Percentiles rank a stretch among this genome's conserved stretches.
Conservation (phyloP, 2,888 invertebrate species). For the Limnephilus rhombicus region DNA sequence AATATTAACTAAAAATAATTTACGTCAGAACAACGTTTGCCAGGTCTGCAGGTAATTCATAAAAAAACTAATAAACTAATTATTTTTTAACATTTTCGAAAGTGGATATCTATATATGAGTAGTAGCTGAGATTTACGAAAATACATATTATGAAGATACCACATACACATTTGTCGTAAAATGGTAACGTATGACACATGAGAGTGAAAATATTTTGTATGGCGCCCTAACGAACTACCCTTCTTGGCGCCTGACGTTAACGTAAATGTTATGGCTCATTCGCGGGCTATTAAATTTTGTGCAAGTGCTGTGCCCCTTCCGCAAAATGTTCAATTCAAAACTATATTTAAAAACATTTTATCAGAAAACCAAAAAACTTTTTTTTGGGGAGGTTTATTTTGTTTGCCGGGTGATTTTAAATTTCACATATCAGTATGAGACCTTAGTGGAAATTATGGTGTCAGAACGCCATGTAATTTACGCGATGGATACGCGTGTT, state of each 20-base stretch:
- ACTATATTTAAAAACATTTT: background rate
- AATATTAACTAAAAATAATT: too few relatives aligned
- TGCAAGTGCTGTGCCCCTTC: background rate
- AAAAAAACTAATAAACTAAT: background rate
- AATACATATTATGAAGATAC: background rate
- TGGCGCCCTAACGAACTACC: constrained; percentile 52
- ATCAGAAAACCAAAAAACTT: background rate
- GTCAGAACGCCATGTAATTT: constrained; percentile 60
- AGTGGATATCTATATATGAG: background rate
- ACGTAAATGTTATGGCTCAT: constrained; percentile 33
- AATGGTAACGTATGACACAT: constrained; percentile 8
- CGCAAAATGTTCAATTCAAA: background rate
- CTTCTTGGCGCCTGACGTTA: constrained; percentile 39
- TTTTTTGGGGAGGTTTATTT: background rate
- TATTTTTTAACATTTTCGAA: too few relatives aligned
- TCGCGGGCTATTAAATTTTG: constrained; percentile 40
- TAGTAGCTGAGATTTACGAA: background rate
- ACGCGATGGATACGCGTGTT: constrained; percentile 62
- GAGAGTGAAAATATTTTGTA: constrained; percentile 46
- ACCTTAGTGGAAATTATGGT: constrained; percentile 58
- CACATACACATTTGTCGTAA: background rate
- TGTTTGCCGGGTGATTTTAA: background rate
- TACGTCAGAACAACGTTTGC: too few relatives aligned
- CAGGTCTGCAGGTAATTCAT: too few relatives aligned
- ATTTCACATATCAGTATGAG: background rate